Base-by-base conservation (phyloP, 2,113 vertebrate species). In the Nipponia nippon region DNA sequence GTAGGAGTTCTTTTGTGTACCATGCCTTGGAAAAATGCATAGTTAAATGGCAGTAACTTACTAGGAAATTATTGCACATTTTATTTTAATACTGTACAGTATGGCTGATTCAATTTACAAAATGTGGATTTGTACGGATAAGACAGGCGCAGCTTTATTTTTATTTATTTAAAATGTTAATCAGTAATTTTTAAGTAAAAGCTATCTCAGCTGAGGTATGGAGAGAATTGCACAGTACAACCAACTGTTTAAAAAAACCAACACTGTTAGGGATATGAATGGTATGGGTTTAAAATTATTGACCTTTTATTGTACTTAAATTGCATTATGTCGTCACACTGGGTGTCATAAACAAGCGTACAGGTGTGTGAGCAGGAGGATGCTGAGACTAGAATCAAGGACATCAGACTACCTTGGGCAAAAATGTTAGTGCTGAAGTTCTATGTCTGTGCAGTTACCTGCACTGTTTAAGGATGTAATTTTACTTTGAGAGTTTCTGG, bases 381-480 rank as follows among this genome's bases (percentile, higher is more conserved):
- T 62, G 15, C 34, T 55, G 36, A 65, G 44, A 36, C 17, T 25
- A 13, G 17, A 77, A 11, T 49, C n/a, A n/a, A 55, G 47, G 49
- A 8, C 53, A 47, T 47, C 2, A 7, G 10, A 42, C n/a, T 72
- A 34, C 17, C 5, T 89, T 11, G 8, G 11, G 19, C 25, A 58
- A 19, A 93, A 70, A 9, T 1, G 0, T 69, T 40, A 59, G 11
- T 56, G 32, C 34, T 78, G 50, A 62, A 77, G 53, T 69, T n/a
- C n/a, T 52, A 0, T 30, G 25, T 34, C 38, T 38, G 0, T 58
- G 72, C 6, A 40, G 0, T 19, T 55, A n/a, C 1, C 62, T 91
- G 34, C 30, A 49, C 5, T 49, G 5, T 55, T 49, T 73, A 21
- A 86, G 49, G 38, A 16, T 1, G 0, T 61, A 42, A 13, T 86